Evolutionary conservation across 2,113 vertebrate species (phyloP), one percentile per base, ranked within the genome.

Genomic region (Corythoichthys intestinalis): DNA sequence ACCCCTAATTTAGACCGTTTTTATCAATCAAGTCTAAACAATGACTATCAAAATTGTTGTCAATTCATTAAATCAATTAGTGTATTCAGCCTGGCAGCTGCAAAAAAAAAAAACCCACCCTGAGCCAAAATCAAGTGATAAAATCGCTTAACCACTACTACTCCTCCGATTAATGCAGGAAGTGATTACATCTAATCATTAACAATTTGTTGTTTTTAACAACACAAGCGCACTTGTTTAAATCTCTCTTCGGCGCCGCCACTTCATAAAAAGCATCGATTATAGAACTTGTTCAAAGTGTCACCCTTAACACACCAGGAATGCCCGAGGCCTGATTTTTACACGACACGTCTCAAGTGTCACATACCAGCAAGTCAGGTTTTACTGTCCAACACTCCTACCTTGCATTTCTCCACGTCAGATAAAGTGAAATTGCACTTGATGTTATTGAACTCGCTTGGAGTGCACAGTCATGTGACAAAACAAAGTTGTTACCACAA

Each of bases 391-490:
- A 56, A 15, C 4, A 46, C 60, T 41, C 59, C 17, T 62, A 62
- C 59, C 39, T 62, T 20, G 15, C 10, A 62, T 44, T 17, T 8
- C 4, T 69, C 38, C 17, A 38, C 56, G 38, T 59, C 37, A 3
- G 5, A 66, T 35, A 73, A 66, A 68, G 14, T 7, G 53, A 74
- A 70, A 81, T 64, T 56, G 28, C 0, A 2, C 52, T 28, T 39
- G 61, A 34, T 38, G 69, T 56, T 70, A 41, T 34, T 47, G 10
- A 66, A 60, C 47, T 17, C 66, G 38, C 39, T 15, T 61, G 71
- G 82, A 61, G 60, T 73, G 72, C 76, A 70, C 2, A 75, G 13
- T 83, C 67, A 72, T 57, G 47, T 62, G 56, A 67, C 62, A 5
- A 35, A 65, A 3, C 10, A 6, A 2, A 37, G 13, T 64, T 46